Conservation (phyloP, 2,113 vertebrate species). For the Crotalus horridus region DNA sequence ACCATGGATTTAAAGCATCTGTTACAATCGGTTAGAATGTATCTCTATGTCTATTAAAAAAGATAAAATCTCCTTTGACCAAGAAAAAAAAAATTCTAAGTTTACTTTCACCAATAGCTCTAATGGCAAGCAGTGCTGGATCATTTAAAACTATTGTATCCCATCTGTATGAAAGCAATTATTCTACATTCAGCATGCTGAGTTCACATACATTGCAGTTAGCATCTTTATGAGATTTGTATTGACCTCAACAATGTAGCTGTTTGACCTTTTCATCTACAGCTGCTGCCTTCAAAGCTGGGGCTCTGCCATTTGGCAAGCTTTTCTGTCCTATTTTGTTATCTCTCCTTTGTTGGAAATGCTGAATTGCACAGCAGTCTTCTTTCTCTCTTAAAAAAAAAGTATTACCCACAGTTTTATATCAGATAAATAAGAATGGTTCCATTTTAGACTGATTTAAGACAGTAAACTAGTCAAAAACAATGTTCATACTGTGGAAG, state of each 20-base stretch:
- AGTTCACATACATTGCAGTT: not conserved
- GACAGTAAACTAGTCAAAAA: not conserved
- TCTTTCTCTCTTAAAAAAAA: constrained; percentile 1
- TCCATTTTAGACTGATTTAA: not conserved
- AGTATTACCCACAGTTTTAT: not conserved
- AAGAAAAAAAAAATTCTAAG: not conserved
- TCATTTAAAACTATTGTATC: not conserved
- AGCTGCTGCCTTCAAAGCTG: not conserved
- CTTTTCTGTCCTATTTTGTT: not conserved
- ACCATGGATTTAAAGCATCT: not conserved
- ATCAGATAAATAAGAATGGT: not conserved
- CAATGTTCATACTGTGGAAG: not conserved
- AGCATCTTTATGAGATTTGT: not conserved
- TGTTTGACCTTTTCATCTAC: not conserved
- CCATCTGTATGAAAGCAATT: constrained; percentile 10
- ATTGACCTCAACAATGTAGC: not conserved
- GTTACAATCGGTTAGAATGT: not conserved
- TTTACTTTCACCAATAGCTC: constrained; percentile 12
- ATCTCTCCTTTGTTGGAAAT: not conserved
- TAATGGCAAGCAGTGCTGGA: not conserved
- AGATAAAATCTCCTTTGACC: not conserved
- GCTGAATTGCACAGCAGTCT: not conserved
- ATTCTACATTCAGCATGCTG: not conserved
- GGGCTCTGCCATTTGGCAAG: not conserved
- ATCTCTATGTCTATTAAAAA: not conserved